Conservation (phyloP, 2,797 vertebrate species). For the Erpetoichthys calabaricus region DNA sequence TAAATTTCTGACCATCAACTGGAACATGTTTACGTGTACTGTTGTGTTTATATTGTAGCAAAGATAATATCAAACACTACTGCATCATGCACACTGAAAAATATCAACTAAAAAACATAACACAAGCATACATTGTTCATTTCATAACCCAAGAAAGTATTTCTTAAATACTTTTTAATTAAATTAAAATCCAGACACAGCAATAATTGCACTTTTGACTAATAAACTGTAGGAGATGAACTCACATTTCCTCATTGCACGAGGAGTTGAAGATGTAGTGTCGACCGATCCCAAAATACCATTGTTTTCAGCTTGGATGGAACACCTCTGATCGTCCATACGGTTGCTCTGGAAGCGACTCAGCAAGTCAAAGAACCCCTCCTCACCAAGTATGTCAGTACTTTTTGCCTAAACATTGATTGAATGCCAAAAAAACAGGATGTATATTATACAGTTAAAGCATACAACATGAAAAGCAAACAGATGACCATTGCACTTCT, state of each 20-base stretch:
- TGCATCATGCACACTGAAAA: too few species aligned
- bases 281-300: constrained; percentile 28
- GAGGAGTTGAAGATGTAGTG: constrained; percentile 41
- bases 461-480: too few species aligned
- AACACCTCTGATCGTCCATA: constrained; percentile 92
- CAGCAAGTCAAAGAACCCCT: constrained; percentile 89
- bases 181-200: too few species aligned
- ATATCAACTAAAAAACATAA: too few species aligned
- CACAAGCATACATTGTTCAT: background rate
- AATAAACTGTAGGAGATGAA: constrained; percentile 8
- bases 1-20: too few species aligned
- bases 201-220: too few species aligned
- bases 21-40: too few species aligned
- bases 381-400: constrained; percentile 65
- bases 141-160: background rate
- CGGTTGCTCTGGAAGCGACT: constrained; percentile 93
- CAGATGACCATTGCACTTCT: too few species aligned
- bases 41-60: too few species aligned
- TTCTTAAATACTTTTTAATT: background rate
- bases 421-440: background rate
- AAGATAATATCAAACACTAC: too few species aligned
- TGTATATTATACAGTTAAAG: too few species aligned
- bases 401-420: constrained; percentile 48
- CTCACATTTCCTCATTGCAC: constrained; percentile 65
- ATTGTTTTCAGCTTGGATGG: constrained; percentile 56